Base-by-base conservation (phyloP, 2,797 vertebrate genomes). In the Microctenopoma stevenorrisi region DNA sequence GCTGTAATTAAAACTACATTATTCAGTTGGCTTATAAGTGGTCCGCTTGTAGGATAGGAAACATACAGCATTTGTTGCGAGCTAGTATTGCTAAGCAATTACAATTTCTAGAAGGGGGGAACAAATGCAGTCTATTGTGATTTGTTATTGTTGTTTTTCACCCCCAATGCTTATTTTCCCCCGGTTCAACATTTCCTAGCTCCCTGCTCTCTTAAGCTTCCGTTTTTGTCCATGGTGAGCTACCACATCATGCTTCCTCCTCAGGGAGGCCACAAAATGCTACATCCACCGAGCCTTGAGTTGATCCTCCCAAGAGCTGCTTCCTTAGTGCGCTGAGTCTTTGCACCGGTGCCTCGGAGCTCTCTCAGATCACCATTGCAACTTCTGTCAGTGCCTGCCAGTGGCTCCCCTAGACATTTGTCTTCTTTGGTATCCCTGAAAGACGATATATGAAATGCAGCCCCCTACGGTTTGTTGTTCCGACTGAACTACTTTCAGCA, bases 261-360 rank as follows among this genome's bases (percentile, higher is more conserved):
- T 52, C 0, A 0, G 66, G 74, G 72, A 76, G 63, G 71, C 69
- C 33, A 22, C 26, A 66, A 83, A 88, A 82, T 74, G 78, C 59
- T 70, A 50, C 40, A 86, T 48, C 69, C 68, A 79, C 44, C 74
- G 68, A 85, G 60, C 84, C 75, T 43, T 86, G 81, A 69, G 73
- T 58, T 64, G 76, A 78, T 84, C 70, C 55, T 85, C 79, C 72
- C 65, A 40, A 30, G 79, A 83, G 79, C 63, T 61, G 52, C 75
- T 72, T 84, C 68, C 69, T 67, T n/a, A 47, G 56, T 48, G 67
- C 66, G 22, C 48, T 69, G 73, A 75, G 80, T 85, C 71, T 60
- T 78, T 84, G 81, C 83, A 62, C 78, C 79, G 43, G 71, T 82
- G 74, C 74, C 82, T 83, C 16, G 26, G 60, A 81, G 75, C 77